Conservation (phyloP, 2,888 invertebrate genomes). For the Cerceris ruficornis region DNA sequence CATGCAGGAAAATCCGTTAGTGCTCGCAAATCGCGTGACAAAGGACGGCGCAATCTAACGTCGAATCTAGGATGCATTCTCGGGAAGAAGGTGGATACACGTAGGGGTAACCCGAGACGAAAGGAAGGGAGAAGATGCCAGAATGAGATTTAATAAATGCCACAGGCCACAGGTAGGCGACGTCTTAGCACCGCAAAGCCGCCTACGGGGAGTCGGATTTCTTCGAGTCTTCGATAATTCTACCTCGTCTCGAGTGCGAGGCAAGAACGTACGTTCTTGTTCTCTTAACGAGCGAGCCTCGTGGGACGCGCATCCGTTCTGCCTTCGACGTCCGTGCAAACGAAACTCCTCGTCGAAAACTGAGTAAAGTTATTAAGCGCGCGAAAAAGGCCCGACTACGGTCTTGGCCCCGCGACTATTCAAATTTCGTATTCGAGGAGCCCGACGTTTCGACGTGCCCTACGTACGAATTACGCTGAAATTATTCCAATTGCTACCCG, state of each 20-base stretch:
- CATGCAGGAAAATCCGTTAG: slow-evolving; percentile 2
- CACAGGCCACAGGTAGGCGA: slow-evolving; percentile 70
- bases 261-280: slow-evolving; percentile 8
- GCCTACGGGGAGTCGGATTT: slow-evolving; percentile 70
- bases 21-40: slow-evolving; percentile 52
- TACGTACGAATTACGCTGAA: slow-evolving; percentile 42
- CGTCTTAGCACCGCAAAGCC: slow-evolving; percentile 68
- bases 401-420: slow-evolving; percentile 16
- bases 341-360: neutral
- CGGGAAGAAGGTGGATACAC: slow-evolving; percentile 35
- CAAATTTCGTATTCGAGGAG: slow-evolving; percentile 48
- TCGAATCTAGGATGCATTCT: slow-evolving; percentile 39
- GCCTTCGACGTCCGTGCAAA: slow-evolving; percentile 25
- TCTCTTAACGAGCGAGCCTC: slow-evolving; percentile 47
- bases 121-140: slow-evolving; percentile 65
- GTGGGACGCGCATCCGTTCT: slow-evolving; percentile 48
- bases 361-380: neutral
- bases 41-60: slow-evolving; percentile 45
- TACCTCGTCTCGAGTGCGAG: slow-evolving; percentile 11
- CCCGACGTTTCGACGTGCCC: slow-evolving; percentile 47
- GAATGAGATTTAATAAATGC: slow-evolving; percentile 79
- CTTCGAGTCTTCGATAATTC: slow-evolving; percentile 60
- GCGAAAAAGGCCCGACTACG: slow-evolving; percentile 6
- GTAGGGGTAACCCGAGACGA: slow-evolving; percentile 69
- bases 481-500: slow-evolving; percentile 53